These are phyloP conservation scores for Limnephilus rhombicus DNA, from an alignment of 2,888 invertebrate genomes.

Conservation along the genomic window DNA sequence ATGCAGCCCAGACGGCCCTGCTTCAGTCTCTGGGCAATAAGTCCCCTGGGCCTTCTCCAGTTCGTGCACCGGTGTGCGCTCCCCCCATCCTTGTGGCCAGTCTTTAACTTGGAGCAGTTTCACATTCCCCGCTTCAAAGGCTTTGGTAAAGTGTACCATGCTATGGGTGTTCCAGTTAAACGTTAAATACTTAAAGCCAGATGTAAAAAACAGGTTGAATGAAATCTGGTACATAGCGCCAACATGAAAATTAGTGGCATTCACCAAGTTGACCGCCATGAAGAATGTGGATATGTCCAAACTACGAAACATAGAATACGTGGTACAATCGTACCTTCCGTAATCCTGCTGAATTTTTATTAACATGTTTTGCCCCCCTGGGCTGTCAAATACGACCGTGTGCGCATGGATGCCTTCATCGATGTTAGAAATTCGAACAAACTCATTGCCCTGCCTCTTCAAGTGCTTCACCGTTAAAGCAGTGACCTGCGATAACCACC, in stretches of 20 bases:
- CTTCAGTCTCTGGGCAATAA: neutral
- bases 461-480: neutral
- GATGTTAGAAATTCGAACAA: neutral
- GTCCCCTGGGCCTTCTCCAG: neutral
- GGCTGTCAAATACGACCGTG: neutral
- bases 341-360: neutral
- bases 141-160: neutral
- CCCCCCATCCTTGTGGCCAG: neutral
- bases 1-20: neutral
- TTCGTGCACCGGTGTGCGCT: neutral
- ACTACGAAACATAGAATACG: no score
- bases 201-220: neutral
- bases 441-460: no score
- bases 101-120: neutral
- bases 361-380: neutral
- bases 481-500: conserved; percentile 3
- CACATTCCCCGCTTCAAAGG: neutral
- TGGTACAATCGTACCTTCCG: neutral
- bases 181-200: neutral
- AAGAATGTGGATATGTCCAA: neutral
- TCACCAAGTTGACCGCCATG: neutral
- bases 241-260: neutral
- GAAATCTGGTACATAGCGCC: neutral
- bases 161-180: neutral
- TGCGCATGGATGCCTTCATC: neutral